Percentiles rank a stretch among this genome's conserved stretches.
Evolutionary conservation across 2,113 vertebrate species (phyloP).

Genomic region (Tachuris rubrigastra): DNA sequence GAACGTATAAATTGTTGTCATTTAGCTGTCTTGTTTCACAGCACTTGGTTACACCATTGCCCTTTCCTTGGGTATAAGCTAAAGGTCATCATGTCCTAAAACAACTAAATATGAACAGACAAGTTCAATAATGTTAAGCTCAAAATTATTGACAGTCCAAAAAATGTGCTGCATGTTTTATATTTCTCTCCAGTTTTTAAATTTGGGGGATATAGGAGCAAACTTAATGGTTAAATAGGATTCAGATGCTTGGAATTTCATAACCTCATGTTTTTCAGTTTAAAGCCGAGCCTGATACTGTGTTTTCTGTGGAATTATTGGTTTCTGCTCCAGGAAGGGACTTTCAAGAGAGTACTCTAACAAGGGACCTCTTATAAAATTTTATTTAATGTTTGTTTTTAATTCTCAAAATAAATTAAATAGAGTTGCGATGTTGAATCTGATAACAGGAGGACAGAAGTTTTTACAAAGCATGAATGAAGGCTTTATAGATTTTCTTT

Average conservation of each 20-base stretch:
- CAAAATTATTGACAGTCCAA: neutral
- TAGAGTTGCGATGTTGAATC: neutral
- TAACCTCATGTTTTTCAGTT: neutral
- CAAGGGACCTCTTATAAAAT: neutral
- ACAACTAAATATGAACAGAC: neutral
- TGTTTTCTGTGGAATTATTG: neutral
- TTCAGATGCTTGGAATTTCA: neutral
- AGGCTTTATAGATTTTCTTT: neutral
- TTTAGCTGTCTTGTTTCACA: neutral
- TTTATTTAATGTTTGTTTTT: constrained; percentile 13
- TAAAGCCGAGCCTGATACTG: neutral
- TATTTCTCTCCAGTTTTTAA: neutral
- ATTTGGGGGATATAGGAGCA: neutral
- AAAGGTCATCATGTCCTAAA: constrained; percentile 16
- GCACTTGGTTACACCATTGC: neutral
- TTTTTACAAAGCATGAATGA: neutral
- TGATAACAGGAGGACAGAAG: neutral
- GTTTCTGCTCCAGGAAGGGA: neutral
- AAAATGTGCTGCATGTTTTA: neutral
- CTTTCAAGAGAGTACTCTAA: neutral
- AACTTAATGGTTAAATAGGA: neutral
- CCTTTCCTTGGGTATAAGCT: constrained; percentile 4
- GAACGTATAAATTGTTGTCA: neutral
- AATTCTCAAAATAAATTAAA: neutral
- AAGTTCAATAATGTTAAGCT: constrained; percentile 5